A percentile compares a stretch with the other conserved stretches of the same genome.
Evolutionary conservation across 1,140 invertebrate species (phyloP).

Genomic region (Holotrichia oblita): DNA sequence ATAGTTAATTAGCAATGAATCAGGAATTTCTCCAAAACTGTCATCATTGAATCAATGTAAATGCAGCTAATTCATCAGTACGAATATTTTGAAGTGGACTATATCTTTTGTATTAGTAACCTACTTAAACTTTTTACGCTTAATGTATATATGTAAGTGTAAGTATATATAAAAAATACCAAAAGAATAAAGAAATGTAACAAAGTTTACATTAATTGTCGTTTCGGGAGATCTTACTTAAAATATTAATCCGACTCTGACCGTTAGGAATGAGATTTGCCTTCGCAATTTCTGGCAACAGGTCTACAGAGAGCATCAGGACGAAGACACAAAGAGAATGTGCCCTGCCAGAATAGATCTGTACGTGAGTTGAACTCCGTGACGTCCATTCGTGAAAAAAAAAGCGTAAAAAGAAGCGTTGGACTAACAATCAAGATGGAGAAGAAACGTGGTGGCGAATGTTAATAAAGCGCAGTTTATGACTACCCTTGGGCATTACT

Average conservation of each 20-base stretch:
- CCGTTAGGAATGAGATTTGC: not conserved
- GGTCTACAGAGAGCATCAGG: not conserved
- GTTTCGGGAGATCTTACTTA: not conserved
- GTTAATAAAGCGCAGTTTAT: slow-evolving; percentile 24
- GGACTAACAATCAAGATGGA: slow-evolving; percentile 22
- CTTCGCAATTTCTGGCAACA: not conserved
- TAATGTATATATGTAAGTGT: not conserved
- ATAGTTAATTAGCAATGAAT: too few relatives aligned
- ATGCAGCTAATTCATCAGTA: too few relatives aligned
- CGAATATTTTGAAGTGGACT: too few relatives aligned
- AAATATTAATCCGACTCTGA: not conserved
- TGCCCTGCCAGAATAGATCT: not conserved
- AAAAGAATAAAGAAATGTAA: not conserved
- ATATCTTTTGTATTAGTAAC: too few relatives aligned
- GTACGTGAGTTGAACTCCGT: slow-evolving; percentile 4
- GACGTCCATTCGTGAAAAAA: slow-evolving; percentile 4
- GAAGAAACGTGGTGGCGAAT: slow-evolving; percentile 22
- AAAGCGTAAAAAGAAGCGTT: not conserved
- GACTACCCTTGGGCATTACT: slow-evolving; percentile 10
- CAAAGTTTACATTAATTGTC: not conserved
- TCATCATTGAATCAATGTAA: too few relatives aligned
- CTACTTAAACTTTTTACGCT: not conserved
- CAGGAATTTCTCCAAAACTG: too few relatives aligned
- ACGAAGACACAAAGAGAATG: not conserved
- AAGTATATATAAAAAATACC: not conserved